phyloP scores from a whole-genome alignment of 1,140 invertebrate genomes.

The Babylonia areolata region DNA sequence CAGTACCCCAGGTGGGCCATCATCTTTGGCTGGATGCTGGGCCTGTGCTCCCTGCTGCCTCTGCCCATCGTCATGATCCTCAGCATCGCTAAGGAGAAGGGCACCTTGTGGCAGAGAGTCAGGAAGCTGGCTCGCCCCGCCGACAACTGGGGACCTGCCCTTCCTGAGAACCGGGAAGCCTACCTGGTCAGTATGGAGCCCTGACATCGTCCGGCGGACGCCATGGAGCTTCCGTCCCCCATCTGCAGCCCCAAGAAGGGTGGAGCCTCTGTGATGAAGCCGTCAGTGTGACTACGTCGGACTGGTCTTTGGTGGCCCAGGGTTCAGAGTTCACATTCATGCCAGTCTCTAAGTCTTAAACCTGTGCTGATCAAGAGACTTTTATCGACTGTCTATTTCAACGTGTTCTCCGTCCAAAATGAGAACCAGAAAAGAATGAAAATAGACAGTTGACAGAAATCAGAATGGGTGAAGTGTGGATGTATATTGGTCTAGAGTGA shows the following conservation, averaged over 20 bases:
- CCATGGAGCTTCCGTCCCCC: not conserved
- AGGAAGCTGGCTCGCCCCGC: conserved; percentile 52
- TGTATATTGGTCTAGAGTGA: not conserved
- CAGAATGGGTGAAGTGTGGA: not conserved
- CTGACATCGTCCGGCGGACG: not conserved
- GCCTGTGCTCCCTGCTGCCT: conserved; percentile 54
- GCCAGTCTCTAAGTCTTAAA: conserved; percentile 4
- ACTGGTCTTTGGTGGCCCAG: not conserved
- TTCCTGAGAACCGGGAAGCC: conserved; percentile 44
- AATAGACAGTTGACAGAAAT: not conserved
- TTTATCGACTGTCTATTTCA: not conserved
- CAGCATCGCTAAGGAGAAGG: conserved; percentile 43
- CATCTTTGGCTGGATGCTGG: conserved; percentile 67
- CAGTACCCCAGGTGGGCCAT: conserved; percentile 73
- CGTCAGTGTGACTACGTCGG: not conserved
- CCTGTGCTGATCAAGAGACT: not conserved
- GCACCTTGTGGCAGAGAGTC: conserved; percentile 49
- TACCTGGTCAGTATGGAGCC: conserved; percentile 39
- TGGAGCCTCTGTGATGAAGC: not conserved
- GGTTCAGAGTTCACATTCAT: conserved; percentile 13
- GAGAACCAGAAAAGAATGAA: not conserved
- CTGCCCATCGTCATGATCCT: conserved; percentile 51
- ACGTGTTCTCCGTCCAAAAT: not conserved
- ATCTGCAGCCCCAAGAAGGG: conserved; percentile 24
- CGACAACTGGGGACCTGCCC: conserved; percentile 58